Base-by-base conservation (phyloP, 2,797 vertebrate species). In the Rhodeus uyekii region DNA sequence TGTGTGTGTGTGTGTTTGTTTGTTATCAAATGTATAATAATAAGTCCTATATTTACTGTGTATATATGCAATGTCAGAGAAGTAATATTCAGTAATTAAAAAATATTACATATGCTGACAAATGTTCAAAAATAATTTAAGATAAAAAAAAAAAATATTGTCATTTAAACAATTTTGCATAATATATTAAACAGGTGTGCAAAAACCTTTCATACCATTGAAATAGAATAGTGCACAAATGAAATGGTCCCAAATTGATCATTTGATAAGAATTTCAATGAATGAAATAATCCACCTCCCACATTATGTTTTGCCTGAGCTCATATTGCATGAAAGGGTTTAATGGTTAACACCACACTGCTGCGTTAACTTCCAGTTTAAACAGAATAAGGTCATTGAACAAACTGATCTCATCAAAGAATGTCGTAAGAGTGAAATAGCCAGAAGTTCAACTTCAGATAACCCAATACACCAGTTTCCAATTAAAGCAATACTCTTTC, bases 401-500 rank as follows among this genome's bases (percentile, higher is more conserved):
- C 55, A 75, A 44, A 79, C 19, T 67, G 34, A 73, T 44, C 46
- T 74, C 38, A 27, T 39, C 19, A 29, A 74, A 68, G 16, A 76
- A 69, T 80, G 32, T 18, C 55, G 10, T 73, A 63, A 48, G 18
- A 79, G 64, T 32, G 24, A 79, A 58, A 71, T 2, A 71, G 67
- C 29, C 78, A 80, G n/a, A 36, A 60, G 78, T 71, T 80, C 53
- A 71, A 64, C 44, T 38, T 81, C 16, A 36, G 50, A 69, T 69
- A 79, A 79, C 75, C 75, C 27, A 64, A 61, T 77, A 48, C 64
- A 69, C 46, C 48, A 42, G 64, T 69, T 79, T 69, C 36, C 36
- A 79, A 68, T 79, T 79, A 68, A 79, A 80, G 44, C 34, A 81
- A 64, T 73, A 67, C 53, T 53, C 46, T 53, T 73, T 46, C 69